Conservation (phyloP, 2,888 invertebrate genomes). For the Melanchra persicariae region DNA sequence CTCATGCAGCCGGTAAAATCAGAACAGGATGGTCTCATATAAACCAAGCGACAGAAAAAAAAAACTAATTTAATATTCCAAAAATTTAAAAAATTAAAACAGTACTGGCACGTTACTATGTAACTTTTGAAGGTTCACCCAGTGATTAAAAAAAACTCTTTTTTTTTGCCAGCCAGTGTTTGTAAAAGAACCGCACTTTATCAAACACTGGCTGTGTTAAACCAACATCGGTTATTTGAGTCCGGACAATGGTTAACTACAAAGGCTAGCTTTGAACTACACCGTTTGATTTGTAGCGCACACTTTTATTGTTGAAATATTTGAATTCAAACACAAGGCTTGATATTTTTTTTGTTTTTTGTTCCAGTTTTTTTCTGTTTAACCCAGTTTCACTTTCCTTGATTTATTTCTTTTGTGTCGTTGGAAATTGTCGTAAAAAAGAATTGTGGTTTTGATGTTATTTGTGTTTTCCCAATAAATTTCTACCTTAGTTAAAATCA, state of each 20-base stretch:
- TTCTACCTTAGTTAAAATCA: background rate
- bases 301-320: constrained; percentile 24
- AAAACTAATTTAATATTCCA: no score
- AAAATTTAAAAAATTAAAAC: background rate
- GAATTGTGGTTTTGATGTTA: background rate
- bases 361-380: background rate
- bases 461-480: background rate
- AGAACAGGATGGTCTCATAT: no score
- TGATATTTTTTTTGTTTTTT: constrained; percentile 21
- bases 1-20: no score
- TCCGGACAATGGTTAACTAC: constrained; percentile 21
- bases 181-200: no score
- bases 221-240: constrained; percentile 21
- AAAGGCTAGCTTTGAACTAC: constrained; percentile 30
- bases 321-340: constrained; percentile 23
- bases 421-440: background rate
- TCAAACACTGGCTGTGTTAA: background rate
- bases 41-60: no score
- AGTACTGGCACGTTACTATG: background rate
- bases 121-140: background rate
- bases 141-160: background rate
- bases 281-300: constrained; percentile 26
- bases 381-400: background rate
- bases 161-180: no score
- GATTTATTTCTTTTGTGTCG: constrained; percentile 20